These are phyloP conservation scores for Mythimna albipuncta DNA, from an alignment of 2,888 invertebrate species.

Conservation along the genomic window DNA sequence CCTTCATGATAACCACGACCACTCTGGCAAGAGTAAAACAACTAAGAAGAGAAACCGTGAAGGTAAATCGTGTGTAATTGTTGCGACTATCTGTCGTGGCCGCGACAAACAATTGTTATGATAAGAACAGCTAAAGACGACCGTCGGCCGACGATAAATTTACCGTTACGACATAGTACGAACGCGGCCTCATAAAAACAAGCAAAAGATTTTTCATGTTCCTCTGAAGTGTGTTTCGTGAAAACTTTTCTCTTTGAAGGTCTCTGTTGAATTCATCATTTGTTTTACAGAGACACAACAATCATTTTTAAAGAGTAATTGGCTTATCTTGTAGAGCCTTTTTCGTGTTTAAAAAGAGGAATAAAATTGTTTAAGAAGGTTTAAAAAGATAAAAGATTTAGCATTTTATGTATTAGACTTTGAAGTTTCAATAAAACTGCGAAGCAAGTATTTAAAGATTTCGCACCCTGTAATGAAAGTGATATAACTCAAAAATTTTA, in stretches of 20 bases:
- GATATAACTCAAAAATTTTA: no score
- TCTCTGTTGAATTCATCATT: conserved; percentile 26
- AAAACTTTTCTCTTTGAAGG: conserved; percentile 19
- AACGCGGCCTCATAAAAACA: conserved; percentile 9
- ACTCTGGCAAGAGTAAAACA: no score
- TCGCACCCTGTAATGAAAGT: no score
- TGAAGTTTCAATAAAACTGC: not conserved
- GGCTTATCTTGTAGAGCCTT: conserved; percentile 19
- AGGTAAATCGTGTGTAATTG: no score
- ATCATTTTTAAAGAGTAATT: conserved; percentile 31
- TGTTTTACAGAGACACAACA: conserved; percentile 21
- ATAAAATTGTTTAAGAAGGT: conserved; percentile 11
- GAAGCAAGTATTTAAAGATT: not conserved
- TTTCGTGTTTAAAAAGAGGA: conserved; percentile 6
- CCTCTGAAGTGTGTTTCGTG: conserved; percentile 8
- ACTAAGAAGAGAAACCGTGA: no score
- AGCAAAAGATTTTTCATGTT: conserved; percentile 31
- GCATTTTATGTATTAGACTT: not conserved
- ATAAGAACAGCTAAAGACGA: no score
- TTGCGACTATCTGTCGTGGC: no score
- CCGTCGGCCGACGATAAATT: no score
- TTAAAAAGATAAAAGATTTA: not conserved
- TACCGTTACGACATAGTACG: no score
- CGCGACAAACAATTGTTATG: no score
- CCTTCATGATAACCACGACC: no score